These are phyloP conservation scores for Drosophila mulleri DNA, from an alignment of 2,888 invertebrate genomes.

Conservation along the genomic window DNA sequence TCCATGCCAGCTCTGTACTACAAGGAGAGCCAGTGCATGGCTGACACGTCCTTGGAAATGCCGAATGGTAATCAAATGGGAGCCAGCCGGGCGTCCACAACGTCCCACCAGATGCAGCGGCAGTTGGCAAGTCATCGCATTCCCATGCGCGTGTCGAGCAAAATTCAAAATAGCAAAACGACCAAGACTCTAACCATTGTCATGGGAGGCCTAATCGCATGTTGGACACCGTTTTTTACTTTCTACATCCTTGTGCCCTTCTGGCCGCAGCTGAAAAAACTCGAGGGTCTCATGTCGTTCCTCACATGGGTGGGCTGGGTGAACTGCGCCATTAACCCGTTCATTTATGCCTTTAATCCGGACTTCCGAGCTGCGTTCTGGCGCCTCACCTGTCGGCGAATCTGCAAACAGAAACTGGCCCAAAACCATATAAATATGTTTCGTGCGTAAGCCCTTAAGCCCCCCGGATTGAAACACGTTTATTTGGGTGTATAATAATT, in stretches of 20 bases:
- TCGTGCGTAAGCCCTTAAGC: conserved; percentile 65
- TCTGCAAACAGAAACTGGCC: conserved; percentile 81
- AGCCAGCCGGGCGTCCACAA: conserved; percentile 28
- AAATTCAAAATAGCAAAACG: conserved; percentile 93
- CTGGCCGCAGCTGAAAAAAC: conserved; percentile 87
- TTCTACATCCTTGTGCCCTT: conserved; percentile 94
- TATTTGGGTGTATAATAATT: conserved; percentile 19
- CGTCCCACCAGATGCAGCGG: conserved; percentile 42
- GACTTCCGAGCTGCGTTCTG: conserved; percentile 95
- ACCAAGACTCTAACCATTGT: conserved; percentile 94
- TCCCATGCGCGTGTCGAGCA: conserved; percentile 88
- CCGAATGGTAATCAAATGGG: conserved; percentile 11
- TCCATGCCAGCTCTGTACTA: conserved; percentile 71
- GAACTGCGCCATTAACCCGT: conserved; percentile 95
- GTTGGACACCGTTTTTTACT: conserved; percentile 95
- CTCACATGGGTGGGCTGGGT: conserved; percentile 96
- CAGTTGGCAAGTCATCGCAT: conserved; percentile 70
- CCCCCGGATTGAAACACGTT: conserved; percentile 1
- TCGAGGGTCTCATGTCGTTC: conserved; percentile 89
- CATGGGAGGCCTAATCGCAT: conserved; percentile 95
- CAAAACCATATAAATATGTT: conserved; percentile 81
- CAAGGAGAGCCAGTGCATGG: conserved; percentile 75
- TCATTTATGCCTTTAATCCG: conserved; percentile 95
- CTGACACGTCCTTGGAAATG: conserved; percentile 73
- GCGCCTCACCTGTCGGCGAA: conserved; percentile 88